Base-by-base conservation (phyloP, 2,113 vertebrate species). In the Salvelinus namaycush region DNA sequence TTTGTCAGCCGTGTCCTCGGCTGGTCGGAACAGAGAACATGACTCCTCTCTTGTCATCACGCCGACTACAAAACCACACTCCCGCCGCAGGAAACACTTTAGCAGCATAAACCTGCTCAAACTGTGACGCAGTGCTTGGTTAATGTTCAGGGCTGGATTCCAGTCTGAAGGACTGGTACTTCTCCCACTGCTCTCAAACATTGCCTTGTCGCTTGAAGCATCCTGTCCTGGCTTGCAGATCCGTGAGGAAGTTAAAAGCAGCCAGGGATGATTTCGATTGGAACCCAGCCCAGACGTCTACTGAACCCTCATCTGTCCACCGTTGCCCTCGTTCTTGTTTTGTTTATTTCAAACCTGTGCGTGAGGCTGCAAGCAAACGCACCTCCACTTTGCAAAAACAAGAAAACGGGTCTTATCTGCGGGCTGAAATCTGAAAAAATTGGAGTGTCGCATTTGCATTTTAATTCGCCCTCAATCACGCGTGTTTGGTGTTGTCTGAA, bases 391-490 rank as follows among this genome's bases (percentile, higher is more conserved):
- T 72, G 2, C 70, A 22, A 5, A 48, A 13, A 76, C 79, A 76
- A 77, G 60, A 72, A 76, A 48, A 12, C 72, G 69, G 81, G 76
- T 72, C 3, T 89, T 91, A 92, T 93, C 91, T 88, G 64, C 16
- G 81, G 80, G 72, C 83, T 76, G 82, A 73, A 83, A 90, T 89
- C 90, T 85, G 83, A 77, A 78, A 86, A 85, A 88, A 87, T 87
- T 77, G 83, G 86, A 87, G 84, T 54, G 82, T 83, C 74, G 80
- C 85, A 93, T 93, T 93, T 91, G 92, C 92, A 93, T 93, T 93
- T 93, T 92, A 92, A 93, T 93, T 92, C 87, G 83, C 83, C 87
- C 87, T 92, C 88, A 89, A 88, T 92, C 91, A 91, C 87, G 54
- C 78, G 73, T 81, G 88, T 89, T 88, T 87, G 85, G 73, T 76